Evolutionary conservation across 2,888 invertebrate species (phyloP).

Genomic region (Drosophila ezoana): DNA sequence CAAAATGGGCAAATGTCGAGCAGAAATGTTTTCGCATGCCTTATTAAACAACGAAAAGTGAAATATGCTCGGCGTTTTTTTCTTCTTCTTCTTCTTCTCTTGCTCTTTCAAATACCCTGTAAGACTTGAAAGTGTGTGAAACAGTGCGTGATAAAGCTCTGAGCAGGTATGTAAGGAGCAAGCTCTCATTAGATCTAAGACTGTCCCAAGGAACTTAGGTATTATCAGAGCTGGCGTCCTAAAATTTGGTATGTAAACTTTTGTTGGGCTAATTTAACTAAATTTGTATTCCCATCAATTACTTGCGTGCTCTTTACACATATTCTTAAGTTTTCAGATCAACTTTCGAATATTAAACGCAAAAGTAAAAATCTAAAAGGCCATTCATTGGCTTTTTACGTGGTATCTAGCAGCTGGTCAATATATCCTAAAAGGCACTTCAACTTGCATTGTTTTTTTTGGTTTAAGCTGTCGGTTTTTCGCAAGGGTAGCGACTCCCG

Average conservation of each 20-base stretch:
- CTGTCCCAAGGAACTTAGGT: background rate
- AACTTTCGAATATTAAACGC: no score
- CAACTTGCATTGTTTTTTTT: background rate
- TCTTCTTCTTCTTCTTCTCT: background rate
- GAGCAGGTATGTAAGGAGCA: no score
- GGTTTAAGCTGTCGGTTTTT: slow-evolving; percentile 17
- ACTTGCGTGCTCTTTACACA: no score
- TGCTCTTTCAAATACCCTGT: slow-evolving; percentile 14
- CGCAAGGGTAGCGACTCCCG: slow-evolving; percentile 48
- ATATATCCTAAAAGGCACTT: background rate
- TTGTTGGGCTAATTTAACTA: background rate
- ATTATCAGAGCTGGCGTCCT: background rate
- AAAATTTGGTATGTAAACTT: background rate
- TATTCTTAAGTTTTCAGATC: no score
- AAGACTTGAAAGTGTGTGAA: background rate
- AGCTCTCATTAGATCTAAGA: background rate
- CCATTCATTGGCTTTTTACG: no score
- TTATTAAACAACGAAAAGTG: slow-evolving; percentile 74
- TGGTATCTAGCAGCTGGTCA: no score
- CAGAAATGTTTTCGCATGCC: slow-evolving; percentile 74
- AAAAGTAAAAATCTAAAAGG: no score
- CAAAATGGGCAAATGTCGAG: slow-evolving; percentile 43
- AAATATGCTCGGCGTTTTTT: slow-evolving; percentile 55
- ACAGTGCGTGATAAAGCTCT: background rate
- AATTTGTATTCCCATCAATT: no score